Evolutionary conservation across 2,113 vertebrate genomes (phyloP), one percentile per base, ranked within the genome.

Genomic region (Pterophyllum scalare): DNA sequence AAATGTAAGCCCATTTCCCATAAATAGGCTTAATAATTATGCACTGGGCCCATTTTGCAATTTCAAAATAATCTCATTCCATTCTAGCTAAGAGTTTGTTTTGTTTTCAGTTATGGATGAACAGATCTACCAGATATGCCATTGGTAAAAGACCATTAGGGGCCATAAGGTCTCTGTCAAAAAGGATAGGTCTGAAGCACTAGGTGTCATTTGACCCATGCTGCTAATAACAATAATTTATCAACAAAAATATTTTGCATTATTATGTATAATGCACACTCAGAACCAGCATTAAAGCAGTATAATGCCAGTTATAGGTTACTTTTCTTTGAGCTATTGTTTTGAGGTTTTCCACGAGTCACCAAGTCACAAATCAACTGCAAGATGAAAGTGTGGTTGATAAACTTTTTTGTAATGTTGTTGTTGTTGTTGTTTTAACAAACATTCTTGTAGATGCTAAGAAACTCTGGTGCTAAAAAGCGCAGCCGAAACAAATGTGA

Each of bases 351-450:
- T 33, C 33, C 2, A 13, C 6, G 2, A n/a, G n/a, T n/a, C n/a
- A n/a, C n/a, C 64, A n/a, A 19, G 22, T 70, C 38, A 65, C 64
- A n/a, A n/a, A n/a, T n/a, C n/a, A n/a, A n/a, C 79, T 79, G 64
- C 40, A 28, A 59, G 72, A 74, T 13, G 8, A 13, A 82, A 58
- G 20, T 22, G 58, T 7, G 13, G 43, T 75, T 78, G 24, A 60
- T 74, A 6, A 77, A 12, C 59, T 78, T 75, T 26, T 52, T 57
- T 75, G 5, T 24, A 59, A 52, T 3, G n/a, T 35, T 49, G 49
- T 13, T 20, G 15, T 19, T 46, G 10, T 46, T 46, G 22, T 28
- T 70, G 10, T 56, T n/a, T 17, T 2, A 14, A 46, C 3, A 52
- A 19, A 20, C 7, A 20, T 15, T 15, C 38, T 40, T 46, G 4